Evolutionary conservation across 2,113 vertebrate species (phyloP).

Genomic region (Lophochroa leadbeateri): DNA sequence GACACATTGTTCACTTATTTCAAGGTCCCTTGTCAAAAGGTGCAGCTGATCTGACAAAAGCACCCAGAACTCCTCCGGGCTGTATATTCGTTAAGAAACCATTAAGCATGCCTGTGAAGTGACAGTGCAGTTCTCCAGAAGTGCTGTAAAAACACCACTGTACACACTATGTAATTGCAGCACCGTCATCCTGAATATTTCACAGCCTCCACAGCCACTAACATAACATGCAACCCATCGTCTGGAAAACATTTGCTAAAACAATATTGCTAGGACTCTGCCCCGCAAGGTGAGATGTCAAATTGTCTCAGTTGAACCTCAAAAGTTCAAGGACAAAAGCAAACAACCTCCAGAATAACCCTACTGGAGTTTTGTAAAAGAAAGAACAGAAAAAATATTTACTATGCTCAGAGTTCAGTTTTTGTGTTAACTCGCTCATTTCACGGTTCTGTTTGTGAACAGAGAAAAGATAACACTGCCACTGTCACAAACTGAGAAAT

Average conservation of each 20-base stretch:
- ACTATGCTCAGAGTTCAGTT: not conserved
- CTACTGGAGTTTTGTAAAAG: not conserved
- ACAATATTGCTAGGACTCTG: not conserved
- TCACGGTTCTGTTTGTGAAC: not conserved
- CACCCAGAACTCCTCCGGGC: not conserved
- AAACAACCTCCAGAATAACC: not conserved
- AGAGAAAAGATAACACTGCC: not conserved
- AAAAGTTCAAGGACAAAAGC: not conserved
- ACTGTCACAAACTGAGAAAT: not conserved
- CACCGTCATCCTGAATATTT: not conserved
- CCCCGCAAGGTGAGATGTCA: not conserved
- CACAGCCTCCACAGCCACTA: not conserved
- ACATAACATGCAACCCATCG: not conserved
- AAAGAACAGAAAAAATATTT: not conserved
- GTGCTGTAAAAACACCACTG: not conserved
- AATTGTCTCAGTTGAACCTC: not conserved
- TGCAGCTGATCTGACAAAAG: not conserved
- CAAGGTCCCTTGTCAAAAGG: not conserved
- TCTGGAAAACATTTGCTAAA: not conserved
- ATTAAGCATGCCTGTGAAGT: fast-evolving
- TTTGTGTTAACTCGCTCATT: not conserved
- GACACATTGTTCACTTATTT: not conserved
- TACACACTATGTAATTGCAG: not conserved
- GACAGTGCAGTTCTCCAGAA: not conserved
- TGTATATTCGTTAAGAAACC: not conserved